Evolutionary conservation across 2,888 invertebrate genomes (phyloP).

Genomic region (Drosophila dives): DNA sequence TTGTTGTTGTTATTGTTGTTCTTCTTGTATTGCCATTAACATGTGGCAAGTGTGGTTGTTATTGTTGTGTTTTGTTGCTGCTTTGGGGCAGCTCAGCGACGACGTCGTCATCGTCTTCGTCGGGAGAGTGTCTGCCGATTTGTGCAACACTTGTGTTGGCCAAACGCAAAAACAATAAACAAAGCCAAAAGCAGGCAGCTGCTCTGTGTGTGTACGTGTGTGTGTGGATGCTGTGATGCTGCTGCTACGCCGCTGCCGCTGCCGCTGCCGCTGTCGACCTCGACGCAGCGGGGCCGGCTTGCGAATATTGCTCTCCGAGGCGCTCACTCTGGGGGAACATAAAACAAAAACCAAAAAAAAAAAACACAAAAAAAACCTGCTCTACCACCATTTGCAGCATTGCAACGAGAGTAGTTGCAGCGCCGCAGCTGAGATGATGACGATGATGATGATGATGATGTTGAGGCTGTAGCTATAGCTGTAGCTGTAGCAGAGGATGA

Average conservation of each 20-base stretch:
- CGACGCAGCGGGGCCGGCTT: constrained; percentile 58
- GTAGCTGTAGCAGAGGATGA: constrained; percentile 15
- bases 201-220: constrained; percentile 17
- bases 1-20: constrained; percentile 43
- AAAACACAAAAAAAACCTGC: constrained; percentile 61
- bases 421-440: constrained; percentile 34
- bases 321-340: constrained; percentile 58
- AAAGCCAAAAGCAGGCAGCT: constrained; percentile 53
- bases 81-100: constrained; percentile 5
- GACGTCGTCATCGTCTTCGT: constrained; percentile 25
- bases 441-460: constrained; percentile 25
- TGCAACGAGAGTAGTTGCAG: constrained; percentile 37
- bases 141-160: constrained; percentile 79
- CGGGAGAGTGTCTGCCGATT: constrained; percentile 69
- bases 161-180: constrained; percentile 73
- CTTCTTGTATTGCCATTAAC: too few relatives aligned
- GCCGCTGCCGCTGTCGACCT: constrained; percentile 45
- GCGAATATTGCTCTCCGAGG: constrained; percentile 63
- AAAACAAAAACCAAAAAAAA: background rate
- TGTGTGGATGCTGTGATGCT: constrained; percentile 40
- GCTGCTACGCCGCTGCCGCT: constrained; percentile 24
- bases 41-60: constrained; percentile 30
- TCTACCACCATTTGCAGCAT: constrained; percentile 74
- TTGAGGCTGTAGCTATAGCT: constrained; percentile 7
- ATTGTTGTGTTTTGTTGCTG: constrained; percentile 39